Evolutionary conservation across 53 echinoderm and acorn worm genomes (phyloP).

Genomic region (Crossaster papposus): DNA sequence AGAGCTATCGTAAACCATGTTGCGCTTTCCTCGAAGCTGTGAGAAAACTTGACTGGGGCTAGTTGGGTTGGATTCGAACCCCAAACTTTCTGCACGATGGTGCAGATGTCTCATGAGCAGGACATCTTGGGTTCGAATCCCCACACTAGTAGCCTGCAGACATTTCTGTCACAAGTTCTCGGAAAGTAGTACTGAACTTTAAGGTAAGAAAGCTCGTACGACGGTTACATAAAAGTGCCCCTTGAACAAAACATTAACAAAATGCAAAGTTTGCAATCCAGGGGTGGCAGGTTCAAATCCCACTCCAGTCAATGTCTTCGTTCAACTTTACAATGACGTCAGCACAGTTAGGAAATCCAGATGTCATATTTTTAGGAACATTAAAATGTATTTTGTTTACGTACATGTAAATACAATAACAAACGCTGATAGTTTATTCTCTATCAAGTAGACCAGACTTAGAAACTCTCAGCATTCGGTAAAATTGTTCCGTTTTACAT

Average conservation of each 20-base stretch:
- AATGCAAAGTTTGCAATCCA: too few species aligned
- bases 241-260: too few species aligned
- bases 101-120: not conserved
- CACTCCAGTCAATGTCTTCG: too few species aligned
- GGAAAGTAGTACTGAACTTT: not conserved
- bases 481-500: not conserved
- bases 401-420: not conserved
- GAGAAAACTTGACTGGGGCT: not conserved
- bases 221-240: too few species aligned
- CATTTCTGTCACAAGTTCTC: not conserved
- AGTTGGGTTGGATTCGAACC: not conserved
- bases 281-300: too few species aligned
- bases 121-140: not conserved
- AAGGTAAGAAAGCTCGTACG: too few species aligned
- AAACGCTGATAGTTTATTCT: not conserved
- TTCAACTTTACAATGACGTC: too few species aligned
- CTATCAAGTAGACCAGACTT: not conserved
- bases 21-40: not conserved
- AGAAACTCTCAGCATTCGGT: not conserved
- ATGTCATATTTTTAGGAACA: too few species aligned
- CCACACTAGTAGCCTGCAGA: not conserved
- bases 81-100: not conserved
- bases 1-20: too few species aligned
- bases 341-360: too few species aligned
- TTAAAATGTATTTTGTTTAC: not conserved